phyloP scores from a whole-genome alignment of 2,888 invertebrate species.

The Mayetiola destructor region DNA sequence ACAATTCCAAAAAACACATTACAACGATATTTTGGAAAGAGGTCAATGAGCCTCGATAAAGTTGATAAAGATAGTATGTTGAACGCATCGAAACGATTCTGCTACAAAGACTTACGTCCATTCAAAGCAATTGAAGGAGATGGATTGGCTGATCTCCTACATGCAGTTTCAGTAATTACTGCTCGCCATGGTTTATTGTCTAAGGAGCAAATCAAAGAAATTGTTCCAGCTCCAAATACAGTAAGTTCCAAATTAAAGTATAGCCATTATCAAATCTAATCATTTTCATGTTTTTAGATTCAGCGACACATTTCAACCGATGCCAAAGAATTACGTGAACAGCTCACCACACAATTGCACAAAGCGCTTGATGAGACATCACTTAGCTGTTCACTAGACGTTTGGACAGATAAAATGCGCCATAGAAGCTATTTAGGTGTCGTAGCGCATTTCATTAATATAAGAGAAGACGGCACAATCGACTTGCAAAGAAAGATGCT shows the following conservation, averaged over 20 bases:
- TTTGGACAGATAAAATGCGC: background rate
- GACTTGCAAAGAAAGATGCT: background rate
- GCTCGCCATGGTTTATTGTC: background rate
- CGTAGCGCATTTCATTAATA: background rate
- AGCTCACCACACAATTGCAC: background rate
- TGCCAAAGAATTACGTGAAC: background rate
- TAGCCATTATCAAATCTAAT: too few relatives aligned
- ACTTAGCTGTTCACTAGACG: background rate
- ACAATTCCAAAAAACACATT: too few relatives aligned
- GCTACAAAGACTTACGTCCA: background rate
- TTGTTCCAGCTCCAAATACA: background rate
- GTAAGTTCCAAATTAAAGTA: background rate
- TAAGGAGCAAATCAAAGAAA: background rate
- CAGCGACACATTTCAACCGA: too few relatives aligned
- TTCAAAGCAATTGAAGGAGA: background rate
- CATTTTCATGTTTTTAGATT: too few relatives aligned
- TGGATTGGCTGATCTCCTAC: background rate
- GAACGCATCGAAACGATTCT: too few relatives aligned
- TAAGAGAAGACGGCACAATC: background rate
- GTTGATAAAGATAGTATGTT: too few relatives aligned
- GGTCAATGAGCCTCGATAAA: too few relatives aligned
- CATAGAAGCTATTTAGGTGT: background rate
- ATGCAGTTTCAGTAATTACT: background rate
- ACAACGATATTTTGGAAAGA: too few relatives aligned
- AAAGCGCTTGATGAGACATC: background rate